Evolutionary conservation across 2,888 invertebrate genomes (phyloP).

Genomic region (Prenolepis imparis): DNA sequence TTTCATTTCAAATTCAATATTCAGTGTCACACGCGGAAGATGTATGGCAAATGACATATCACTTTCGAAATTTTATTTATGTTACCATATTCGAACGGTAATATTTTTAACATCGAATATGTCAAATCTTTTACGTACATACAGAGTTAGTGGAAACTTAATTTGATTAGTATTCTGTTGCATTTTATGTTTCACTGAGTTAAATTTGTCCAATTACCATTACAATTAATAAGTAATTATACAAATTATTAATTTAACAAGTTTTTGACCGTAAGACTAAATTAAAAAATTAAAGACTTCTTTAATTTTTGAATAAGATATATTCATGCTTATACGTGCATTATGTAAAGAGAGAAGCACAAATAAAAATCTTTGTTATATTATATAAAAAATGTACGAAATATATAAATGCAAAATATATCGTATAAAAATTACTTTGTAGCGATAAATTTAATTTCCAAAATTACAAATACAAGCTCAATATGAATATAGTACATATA

Average conservation of each 20-base stretch:
- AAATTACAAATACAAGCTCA: background rate
- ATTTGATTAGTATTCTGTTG: background rate
- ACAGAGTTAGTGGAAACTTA: background rate
- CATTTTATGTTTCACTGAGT: background rate
- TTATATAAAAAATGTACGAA: background rate
- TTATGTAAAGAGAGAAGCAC: background rate
- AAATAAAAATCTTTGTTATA: background rate
- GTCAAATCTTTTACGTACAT: background rate
- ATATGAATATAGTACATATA: background rate
- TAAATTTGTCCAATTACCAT: background rate
- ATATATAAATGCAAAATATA: background rate
- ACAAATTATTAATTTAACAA: background rate
- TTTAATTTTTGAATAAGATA: background rate
- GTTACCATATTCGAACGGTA: constrained; percentile 14
- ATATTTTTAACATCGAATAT: background rate
- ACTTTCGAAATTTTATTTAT: constrained; percentile 21
- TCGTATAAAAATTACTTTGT: constrained; percentile 4
- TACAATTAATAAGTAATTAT: background rate
- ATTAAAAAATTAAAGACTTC: background rate
- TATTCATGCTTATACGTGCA: background rate
- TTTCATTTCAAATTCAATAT: constrained; percentile 45
- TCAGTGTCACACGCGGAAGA: constrained; percentile 7
- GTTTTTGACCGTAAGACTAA: background rate
- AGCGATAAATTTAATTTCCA: background rate
- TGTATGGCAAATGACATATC: constrained; percentile 28